Conservation (phyloP, 2,113 vertebrate genomes). For the Ochotona curzoniae region DNA sequence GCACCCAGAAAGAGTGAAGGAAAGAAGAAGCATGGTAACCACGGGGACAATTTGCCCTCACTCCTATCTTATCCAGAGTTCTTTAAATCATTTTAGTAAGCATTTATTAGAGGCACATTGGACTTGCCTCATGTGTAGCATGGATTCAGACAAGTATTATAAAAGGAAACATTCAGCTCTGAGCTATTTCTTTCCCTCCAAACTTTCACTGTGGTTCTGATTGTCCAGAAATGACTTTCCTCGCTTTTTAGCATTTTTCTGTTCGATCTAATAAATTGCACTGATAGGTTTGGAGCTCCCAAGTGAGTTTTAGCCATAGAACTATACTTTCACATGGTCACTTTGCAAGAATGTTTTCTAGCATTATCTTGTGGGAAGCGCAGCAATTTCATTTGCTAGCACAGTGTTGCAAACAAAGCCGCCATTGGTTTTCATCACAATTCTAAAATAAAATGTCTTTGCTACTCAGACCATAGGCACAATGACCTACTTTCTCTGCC, state of each 20-base stretch:
- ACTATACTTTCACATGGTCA: constrained; percentile 19
- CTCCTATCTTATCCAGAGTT: background rate
- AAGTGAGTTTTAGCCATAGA: background rate
- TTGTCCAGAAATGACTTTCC: background rate
- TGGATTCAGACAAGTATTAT: background rate
- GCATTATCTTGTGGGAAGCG: background rate
- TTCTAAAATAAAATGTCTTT: constrained; percentile 47
- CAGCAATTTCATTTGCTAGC: constrained; percentile 51
- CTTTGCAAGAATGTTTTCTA: constrained; percentile 21
- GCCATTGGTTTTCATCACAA: background rate
- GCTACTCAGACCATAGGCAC: constrained; percentile 35
- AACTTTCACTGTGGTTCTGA: background rate
- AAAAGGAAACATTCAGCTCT: background rate
- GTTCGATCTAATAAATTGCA: constrained; percentile 4
- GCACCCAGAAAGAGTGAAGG: background rate
- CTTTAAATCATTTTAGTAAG: background rate
- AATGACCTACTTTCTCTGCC: constrained; percentile 55
- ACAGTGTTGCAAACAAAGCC: background rate
- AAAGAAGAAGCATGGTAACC: rapidly evolving
- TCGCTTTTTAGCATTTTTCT: constrained; percentile 19
- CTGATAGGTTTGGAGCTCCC: background rate
- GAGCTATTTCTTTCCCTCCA: background rate
- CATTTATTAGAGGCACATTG: background rate
- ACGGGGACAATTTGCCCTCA: background rate
- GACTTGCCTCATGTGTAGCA: background rate